Base-by-base conservation (phyloP, 2,797 vertebrate species). In the Trematomus bernacchii region DNA sequence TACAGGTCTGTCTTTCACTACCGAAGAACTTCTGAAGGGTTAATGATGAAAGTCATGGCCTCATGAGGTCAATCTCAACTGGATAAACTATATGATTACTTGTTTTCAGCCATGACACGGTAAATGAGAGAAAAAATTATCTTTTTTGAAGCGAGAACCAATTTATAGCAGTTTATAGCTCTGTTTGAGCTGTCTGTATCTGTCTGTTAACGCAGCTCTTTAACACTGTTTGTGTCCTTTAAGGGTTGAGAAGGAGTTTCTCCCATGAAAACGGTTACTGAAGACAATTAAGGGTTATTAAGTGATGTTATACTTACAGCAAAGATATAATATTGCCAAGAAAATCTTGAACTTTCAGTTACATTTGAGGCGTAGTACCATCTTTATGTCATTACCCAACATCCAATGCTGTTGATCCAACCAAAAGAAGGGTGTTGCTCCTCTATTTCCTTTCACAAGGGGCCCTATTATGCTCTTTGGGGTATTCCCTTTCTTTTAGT, bases 61-160 rank as follows among this genome's bases (percentile, higher is more conserved):
- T 59, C 52, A 47, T 60, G 62, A 71, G 65, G 47, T 76, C 52
- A 66, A 44, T 27, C 48, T 65, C 27, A 30, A 15, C 57, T 19
- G 4, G 65, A 81, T 23, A 71, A 55, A 72, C 33, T 69, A 21
- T 62, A 68, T 33, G 54, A 73, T 64, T 66, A 58, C 37, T 5
- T 58, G 48, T 76, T 60, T 71, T 73, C 66, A 65, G 60, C n/a
- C 21, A 12, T 40, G 73, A 77, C 55, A 47, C 4, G 52, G 52
- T 50, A 62, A 71, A 62, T 66, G 33, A 66, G 46, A 61, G 64
- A 74, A 64, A 59, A 77, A 55, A 46, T 6, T 46, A 47, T 77
- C 7, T 40, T 4, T 72, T 53, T 77, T 57, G 77, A 62, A 71
- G 58, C 23, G 10, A 23, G 47, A 57, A 44, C 16, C 53, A 69